Conservation (phyloP, 1,140 invertebrate genomes). For the Laupala kohalensis region DNA sequence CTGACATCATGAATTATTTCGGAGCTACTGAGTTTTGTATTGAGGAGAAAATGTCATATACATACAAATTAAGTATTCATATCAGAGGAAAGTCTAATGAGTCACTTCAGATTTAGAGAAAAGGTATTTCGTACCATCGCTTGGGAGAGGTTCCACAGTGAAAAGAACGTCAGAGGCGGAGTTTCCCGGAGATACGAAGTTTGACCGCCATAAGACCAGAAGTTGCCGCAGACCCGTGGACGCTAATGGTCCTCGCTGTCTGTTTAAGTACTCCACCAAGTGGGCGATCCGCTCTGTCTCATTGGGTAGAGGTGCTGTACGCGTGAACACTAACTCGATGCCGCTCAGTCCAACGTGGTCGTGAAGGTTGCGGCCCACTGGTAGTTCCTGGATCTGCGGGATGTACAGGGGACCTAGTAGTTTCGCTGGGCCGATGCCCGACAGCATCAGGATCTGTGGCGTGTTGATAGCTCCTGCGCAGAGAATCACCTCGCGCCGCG, state of each 20-base stretch:
- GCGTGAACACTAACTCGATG: background rate
- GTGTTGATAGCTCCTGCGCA: background rate
- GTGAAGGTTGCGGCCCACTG: background rate
- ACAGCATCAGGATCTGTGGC: background rate
- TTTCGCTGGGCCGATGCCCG: background rate
- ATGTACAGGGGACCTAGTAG: background rate
- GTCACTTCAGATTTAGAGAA: no score
- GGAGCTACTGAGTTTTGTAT: no score
- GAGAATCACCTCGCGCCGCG: background rate
- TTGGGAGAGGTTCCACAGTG: background rate
- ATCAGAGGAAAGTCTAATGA: no score
- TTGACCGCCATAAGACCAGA: background rate
- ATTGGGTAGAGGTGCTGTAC: background rate
- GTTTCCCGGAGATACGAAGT: background rate
- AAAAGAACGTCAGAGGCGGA: background rate
- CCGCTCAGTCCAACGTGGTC: background rate
- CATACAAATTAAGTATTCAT: no score
- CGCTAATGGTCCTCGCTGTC: background rate
- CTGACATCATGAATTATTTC: no score
- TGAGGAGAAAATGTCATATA: no score
- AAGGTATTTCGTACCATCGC: no score
- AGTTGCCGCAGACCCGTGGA: background rate
- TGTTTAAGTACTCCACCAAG: background rate
- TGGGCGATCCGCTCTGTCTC: background rate
- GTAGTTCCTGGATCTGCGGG: background rate